Percentiles rank a stretch among this genome's conserved stretches.
Evolutionary conservation across 2,797 vertebrate species (phyloP).

Genomic region (Urocyon cinereoargenteus): DNA sequence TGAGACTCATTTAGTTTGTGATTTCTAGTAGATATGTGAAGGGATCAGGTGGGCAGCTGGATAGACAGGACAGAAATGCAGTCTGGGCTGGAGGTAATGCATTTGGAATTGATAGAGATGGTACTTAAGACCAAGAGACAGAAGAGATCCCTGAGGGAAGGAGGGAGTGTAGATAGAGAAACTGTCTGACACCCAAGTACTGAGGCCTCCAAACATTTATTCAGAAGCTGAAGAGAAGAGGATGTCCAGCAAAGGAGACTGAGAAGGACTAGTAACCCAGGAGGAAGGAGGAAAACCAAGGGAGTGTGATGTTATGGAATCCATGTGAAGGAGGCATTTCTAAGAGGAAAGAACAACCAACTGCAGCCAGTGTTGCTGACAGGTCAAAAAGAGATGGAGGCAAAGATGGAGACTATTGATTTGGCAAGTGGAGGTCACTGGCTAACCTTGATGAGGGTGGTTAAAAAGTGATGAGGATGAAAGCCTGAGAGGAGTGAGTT

Average conservation of each 20-base stretch:
- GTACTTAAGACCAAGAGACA: constrained; percentile 22
- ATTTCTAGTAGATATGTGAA: neutral
- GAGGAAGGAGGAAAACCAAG: neutral
- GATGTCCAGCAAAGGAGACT: neutral
- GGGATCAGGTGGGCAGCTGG: neutral
- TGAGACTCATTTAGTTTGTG: neutral
- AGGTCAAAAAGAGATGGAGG: neutral
- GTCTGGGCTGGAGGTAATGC: neutral
- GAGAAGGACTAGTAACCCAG: neutral
- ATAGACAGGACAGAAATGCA: neutral
- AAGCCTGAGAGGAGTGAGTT: neutral
- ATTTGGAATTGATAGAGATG: neutral
- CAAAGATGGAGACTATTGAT: neutral
- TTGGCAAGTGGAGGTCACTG: neutral
- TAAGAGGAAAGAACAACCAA: neutral
- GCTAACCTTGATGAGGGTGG: neutral
- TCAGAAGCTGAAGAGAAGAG: neutral
- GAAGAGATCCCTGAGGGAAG: neutral
- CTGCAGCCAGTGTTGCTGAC: neutral
- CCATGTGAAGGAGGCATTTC: neutral
- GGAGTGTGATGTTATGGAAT: neutral
- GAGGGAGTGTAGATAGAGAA: neutral
- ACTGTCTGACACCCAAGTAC: neutral
- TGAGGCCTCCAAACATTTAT: neutral
- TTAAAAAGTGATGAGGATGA: neutral